Evolutionary conservation across 2,888 invertebrate species (phyloP).

Genomic region (Cactoblastis cactorum): DNA sequence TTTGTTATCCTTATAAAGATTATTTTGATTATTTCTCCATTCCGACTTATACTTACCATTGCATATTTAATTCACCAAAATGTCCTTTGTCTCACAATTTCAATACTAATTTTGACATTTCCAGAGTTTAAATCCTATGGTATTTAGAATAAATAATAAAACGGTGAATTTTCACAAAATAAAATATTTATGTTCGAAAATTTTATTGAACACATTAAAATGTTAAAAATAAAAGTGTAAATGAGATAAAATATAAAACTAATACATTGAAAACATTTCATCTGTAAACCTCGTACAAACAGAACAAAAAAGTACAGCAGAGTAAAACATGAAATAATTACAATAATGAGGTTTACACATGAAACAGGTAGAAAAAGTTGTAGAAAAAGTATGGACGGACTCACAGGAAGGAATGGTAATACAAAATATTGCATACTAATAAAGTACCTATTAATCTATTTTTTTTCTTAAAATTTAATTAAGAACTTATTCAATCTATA

Average conservation of each 20-base stretch:
- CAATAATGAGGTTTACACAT: neutral
- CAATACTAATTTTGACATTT: no score
- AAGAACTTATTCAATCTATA: neutral
- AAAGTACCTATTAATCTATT: neutral
- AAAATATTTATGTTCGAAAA: neutral
- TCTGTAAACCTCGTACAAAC: neutral
- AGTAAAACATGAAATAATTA: neutral
- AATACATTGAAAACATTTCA: neutral
- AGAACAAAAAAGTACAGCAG: no score
- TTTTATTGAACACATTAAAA: neutral
- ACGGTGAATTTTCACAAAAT: neutral
- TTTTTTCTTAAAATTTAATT: neutral
- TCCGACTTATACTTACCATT: no score
- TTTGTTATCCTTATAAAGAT: no score
- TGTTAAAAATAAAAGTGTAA: neutral
- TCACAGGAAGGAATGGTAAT: neutral
- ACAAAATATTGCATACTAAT: neutral
- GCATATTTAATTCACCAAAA: no score
- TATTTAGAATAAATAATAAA: neutral
- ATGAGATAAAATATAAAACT: neutral
- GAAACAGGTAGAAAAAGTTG: neutral
- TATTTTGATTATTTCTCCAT: no score
- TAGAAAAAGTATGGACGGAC: neutral
- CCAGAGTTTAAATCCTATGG: no score
- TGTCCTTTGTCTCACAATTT: no score